Evolutionary conservation across 1,140 invertebrate species (phyloP).

Genomic region (Whitmania pigra): DNA sequence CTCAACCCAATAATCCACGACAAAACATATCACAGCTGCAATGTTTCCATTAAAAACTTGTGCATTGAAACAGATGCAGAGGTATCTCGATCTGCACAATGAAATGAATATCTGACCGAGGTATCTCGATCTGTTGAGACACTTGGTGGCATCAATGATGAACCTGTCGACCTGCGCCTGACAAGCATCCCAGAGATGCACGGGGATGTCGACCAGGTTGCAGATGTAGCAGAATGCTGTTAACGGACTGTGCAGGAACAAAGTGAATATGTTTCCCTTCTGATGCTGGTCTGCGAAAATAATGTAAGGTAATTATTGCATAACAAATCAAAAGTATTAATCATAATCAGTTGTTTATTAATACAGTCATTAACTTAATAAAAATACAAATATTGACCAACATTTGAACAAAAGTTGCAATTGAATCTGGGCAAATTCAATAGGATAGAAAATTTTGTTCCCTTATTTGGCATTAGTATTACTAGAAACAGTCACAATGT

Average conservation of each 20-base stretch:
- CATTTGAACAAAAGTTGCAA: too few species aligned
- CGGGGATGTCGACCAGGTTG: constrained; percentile 69
- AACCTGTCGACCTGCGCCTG: constrained; percentile 71
- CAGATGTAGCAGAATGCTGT: constrained; percentile 84
- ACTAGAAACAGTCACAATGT: too few species aligned
- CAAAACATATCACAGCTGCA: too few species aligned
- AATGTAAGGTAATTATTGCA: constrained; percentile 26
- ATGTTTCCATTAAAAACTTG: too few species aligned
- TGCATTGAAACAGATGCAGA: neutral
- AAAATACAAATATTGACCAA: too few species aligned
- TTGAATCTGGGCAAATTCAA: too few species aligned
- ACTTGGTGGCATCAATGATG: constrained; percentile 69
- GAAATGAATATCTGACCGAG: constrained; percentile 1
- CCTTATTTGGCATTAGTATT: too few species aligned
- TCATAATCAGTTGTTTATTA: too few species aligned
- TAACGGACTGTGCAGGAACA: constrained; percentile 84
- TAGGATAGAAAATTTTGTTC: too few species aligned
- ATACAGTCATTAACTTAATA: too few species aligned
- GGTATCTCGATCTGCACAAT: constrained; percentile 50
- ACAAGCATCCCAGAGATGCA: constrained; percentile 78
- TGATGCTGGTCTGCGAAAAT: constrained; percentile 63
- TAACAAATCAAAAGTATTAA: neutral
- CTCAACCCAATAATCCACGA: too few species aligned
- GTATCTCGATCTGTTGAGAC: constrained; percentile 61
- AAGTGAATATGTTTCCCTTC: constrained; percentile 81